Evolutionary conservation across 2,888 invertebrate species (phyloP), one percentile per base, ranked within the genome.

Genomic region (Atrina japonica): DNA sequence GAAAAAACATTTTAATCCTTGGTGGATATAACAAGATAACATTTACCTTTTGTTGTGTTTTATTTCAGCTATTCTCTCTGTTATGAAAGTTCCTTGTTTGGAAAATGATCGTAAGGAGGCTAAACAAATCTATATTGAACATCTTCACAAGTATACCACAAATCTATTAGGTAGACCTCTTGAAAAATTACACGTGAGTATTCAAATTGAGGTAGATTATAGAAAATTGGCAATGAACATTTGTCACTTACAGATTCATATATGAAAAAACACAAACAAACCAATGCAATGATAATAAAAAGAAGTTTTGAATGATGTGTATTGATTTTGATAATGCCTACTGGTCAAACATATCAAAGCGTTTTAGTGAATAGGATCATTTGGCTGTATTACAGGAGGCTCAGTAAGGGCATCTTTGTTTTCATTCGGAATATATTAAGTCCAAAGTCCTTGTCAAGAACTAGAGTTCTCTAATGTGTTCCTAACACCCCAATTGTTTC

Each of bases 121-220:
- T 0, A 97, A 96, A 91, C 93, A 94, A 84, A 94, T 95, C 77
- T 98, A 99, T 92, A 94, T 94, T 82, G 98, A 98, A 73, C 95
- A 97, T 61, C 92, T 98, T 69, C 94, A 95, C 83, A 94, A 94
- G 7, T 99, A 99, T 92, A 99, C 99, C 53, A 96, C 95, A 73
- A 94, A 96, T 86, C 96, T 97, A 92, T 97, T 99, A 92, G 98
- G 99, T 30, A 93, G 97, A 72, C 97, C 97, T 0, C 90, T 97
- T 66, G 96, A 97, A 88, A 97, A 97, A 91, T 91, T 97, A 23
- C 96, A 97, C 91, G 96, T 96, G 92, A 92, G 92, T 90, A 27
- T 5, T 11, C n/a, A 29, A 16, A 9, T 29, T 27, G 3, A 30
- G 18, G 30, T 5, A 18, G 18, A 21, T 1, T 21, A 21, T 1